A percentile compares a stretch with the other conserved stretches of the same genome.
Evolutionary conservation across 2,797 vertebrate species (phyloP).

Genomic region (Melopsittacus undulatus): DNA sequence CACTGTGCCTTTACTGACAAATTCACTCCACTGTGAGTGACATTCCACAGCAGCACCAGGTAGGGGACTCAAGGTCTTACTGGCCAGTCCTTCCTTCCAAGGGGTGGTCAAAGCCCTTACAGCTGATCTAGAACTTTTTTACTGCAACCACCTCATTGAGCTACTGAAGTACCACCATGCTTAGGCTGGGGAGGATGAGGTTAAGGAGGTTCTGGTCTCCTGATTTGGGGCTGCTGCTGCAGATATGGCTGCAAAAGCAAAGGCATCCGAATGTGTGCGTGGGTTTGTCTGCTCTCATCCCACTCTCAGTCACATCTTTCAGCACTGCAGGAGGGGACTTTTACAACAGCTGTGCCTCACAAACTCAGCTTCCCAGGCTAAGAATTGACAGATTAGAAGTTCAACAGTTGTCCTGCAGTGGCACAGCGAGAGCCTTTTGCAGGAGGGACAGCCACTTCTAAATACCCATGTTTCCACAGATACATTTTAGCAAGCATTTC

Average conservation of each 20-base stretch:
- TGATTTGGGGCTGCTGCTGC: background rate
- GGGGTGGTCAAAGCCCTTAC: fast-evolving
- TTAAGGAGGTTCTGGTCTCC: background rate
- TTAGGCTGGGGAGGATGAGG: background rate
- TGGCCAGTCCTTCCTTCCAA: background rate
- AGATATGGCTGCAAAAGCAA: background rate
- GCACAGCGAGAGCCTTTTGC: background rate
- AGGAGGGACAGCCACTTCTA: background rate
- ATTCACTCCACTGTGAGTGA: background rate
- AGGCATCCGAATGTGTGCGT: fast-evolving
- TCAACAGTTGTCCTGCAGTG: background rate
- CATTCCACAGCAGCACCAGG: background rate
- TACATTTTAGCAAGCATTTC: background rate
- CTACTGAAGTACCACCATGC: fast-evolving
- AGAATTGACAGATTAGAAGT: background rate
- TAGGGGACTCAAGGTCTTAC: background rate
- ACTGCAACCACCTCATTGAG: fast-evolving
- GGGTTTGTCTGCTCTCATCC: background rate
- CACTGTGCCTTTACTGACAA: background rate
- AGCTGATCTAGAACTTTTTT: background rate
- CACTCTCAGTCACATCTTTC: background rate
- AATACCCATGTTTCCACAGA: background rate
- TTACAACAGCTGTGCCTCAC: background rate
- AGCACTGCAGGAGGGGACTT: background rate
- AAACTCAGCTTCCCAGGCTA: background rate